phyloP scores from a whole-genome alignment of 23 tunicate genomes.

The Ascidia mentula region DNA sequence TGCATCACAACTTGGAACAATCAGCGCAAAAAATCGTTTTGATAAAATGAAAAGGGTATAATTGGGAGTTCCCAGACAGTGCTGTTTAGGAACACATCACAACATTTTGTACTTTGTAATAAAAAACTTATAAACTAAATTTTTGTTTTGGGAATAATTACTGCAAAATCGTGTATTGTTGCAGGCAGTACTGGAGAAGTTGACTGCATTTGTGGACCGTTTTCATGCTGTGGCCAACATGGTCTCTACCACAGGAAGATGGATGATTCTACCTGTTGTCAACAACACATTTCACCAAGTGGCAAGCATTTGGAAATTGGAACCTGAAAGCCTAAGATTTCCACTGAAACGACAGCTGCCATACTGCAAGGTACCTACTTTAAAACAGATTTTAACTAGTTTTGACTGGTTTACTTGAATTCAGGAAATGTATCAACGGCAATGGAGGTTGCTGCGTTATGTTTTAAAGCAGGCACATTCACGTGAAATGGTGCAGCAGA shows the following conservation, averaged over 20 bases:
- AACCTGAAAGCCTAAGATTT: conserved; percentile 59
- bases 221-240: conserved; percentile 80
- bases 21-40: no score
- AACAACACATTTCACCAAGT: conserved; percentile 60
- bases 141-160: no score
- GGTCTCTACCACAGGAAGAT: conserved; percentile 74
- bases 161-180: no score
- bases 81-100: no score
- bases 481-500: conserved; percentile 68
- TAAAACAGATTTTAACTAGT: no score
- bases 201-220: conserved; percentile 71
- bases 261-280: conserved; percentile 69
- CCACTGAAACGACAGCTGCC: conserved; percentile 74
- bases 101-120: background rate
- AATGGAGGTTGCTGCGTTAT: conserved; percentile 48
- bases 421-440: conserved; percentile 77
- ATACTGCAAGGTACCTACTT: conserved; percentile 43
- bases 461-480: conserved; percentile 64
- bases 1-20: no score
- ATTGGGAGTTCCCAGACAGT: no score
- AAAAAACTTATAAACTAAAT: background rate
- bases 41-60: no score
- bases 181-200: conserved; percentile 57
- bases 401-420: background rate
- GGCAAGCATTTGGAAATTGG: conserved; percentile 72